Conservation (phyloP, 2,797 vertebrate species). For the Halcyon leucocephala region DNA sequence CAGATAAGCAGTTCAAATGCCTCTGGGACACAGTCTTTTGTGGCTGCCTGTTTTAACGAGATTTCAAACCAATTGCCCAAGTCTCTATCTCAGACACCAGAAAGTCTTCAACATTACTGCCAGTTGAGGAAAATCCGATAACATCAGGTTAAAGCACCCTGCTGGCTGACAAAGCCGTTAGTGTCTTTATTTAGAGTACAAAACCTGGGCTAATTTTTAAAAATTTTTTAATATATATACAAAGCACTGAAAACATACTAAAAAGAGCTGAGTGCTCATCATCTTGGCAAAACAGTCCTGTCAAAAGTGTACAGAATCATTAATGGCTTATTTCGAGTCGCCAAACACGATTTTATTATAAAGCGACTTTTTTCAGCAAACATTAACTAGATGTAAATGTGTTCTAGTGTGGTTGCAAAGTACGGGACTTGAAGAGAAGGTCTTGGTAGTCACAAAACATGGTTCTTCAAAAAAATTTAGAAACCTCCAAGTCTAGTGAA, state of each 20-base stretch:
- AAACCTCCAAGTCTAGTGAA: not conserved
- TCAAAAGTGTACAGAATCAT: not conserved
- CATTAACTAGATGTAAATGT: not conserved
- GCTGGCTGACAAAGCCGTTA: not conserved
- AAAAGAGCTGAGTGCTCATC: not conserved
- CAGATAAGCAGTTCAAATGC: not conserved
- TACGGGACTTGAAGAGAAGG: not conserved
- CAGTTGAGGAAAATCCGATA: not conserved
- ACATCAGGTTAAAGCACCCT: not conserved
- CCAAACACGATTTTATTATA: not conserved
- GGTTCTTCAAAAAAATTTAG: not conserved
- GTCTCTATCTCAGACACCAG: not conserved
- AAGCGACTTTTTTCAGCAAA: not conserved
- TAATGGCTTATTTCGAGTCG: not conserved
- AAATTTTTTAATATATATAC: not conserved
- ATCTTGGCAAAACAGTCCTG: not conserved
- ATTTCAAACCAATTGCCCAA: not conserved
- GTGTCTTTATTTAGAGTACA: not conserved
- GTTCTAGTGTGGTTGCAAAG: not conserved
- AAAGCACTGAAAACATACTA: not conserved
- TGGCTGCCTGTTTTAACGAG: not conserved
- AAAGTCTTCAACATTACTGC: not conserved
- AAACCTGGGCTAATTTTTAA: not conserved
- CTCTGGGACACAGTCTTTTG: not conserved
- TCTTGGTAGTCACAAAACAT: not conserved